Conservation (phyloP, 2,888 invertebrate species). For the Teleogryllus oceanicus region DNA sequence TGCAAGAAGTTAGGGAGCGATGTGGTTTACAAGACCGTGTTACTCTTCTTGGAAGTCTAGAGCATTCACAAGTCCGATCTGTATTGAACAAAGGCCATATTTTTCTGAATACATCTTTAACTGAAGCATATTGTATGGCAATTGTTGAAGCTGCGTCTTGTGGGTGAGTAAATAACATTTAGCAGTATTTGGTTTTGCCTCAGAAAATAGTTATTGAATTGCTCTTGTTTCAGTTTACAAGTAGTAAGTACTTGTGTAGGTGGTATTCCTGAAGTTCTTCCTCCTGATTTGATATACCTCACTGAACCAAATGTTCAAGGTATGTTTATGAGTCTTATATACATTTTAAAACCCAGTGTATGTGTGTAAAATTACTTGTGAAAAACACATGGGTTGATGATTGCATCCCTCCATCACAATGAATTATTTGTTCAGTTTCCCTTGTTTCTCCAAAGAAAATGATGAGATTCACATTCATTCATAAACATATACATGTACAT, state of each 20-base stretch:
- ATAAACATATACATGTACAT: no score
- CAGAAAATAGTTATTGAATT: background rate
- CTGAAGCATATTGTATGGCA: constrained; percentile 99
- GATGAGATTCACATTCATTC: no score
- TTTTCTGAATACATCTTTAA: constrained; percentile 95
- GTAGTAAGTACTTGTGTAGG: constrained; percentile 97
- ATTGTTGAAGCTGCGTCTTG: constrained; percentile 99
- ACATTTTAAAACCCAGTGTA: background rate
- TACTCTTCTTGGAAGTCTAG: constrained; percentile 80
- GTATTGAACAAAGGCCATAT: constrained; percentile 91
- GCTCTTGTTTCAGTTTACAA: constrained; percentile 62
- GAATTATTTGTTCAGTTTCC: no score
- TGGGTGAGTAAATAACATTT: constrained; percentile 57
- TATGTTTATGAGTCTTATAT: constrained; percentile 39
- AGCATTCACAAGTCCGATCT: constrained; percentile 84
- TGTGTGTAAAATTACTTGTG: background rate
- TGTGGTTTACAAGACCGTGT: constrained; percentile 83
- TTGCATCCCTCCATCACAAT: no score
- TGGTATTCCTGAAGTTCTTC: constrained; percentile 97
- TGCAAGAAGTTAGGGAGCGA: constrained; percentile 90
- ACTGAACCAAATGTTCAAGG: constrained; percentile 80
- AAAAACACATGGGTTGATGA: no score
- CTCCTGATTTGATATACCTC: constrained; percentile 83
- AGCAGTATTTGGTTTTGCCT: no score
- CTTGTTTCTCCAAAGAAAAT: no score